Conservation (phyloP, 2,888 invertebrate genomes). For the Xanthia icteritia region DNA sequence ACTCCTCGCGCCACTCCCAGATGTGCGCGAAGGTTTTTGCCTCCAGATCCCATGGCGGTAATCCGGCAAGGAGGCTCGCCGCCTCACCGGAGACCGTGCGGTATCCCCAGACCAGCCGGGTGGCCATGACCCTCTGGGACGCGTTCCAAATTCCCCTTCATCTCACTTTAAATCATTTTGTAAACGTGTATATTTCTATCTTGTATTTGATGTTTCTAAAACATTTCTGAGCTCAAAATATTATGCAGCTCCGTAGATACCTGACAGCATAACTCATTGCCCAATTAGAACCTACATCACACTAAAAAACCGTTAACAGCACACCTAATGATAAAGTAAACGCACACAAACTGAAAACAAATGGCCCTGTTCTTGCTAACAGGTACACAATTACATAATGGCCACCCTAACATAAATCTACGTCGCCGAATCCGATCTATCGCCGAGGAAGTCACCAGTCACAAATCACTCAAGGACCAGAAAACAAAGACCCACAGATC, state of each 20-base stretch:
- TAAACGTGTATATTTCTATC: not conserved
- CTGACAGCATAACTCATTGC: not conserved
- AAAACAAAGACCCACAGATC: constrained; percentile 50
- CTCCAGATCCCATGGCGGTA: too few species aligned
- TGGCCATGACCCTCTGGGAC: too few species aligned
- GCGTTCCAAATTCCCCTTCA: too few species aligned
- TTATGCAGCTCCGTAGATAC: not conserved
- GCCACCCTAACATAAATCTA: constrained; percentile 65
- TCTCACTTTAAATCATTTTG: too few species aligned
- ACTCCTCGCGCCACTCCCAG: too few species aligned
- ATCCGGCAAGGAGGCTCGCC: too few species aligned
- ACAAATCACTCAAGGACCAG: constrained; percentile 66
- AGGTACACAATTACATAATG: constrained; percentile 43
- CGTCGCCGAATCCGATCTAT: constrained; percentile 65
- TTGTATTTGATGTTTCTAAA: not conserved
- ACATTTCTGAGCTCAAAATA: not conserved
- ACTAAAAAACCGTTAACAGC: constrained; percentile 24
- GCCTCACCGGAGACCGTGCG: too few species aligned
- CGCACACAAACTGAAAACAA: constrained; percentile 49
- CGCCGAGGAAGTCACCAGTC: constrained; percentile 70
- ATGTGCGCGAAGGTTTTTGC: too few species aligned
- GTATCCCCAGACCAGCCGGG: too few species aligned
- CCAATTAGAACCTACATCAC: not conserved
- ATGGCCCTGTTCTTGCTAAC: constrained; percentile 47
- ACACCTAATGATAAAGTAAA: constrained; percentile 14